Base-by-base conservation (phyloP, 2,888 invertebrate genomes). In the Celastrina argiolus region DNA sequence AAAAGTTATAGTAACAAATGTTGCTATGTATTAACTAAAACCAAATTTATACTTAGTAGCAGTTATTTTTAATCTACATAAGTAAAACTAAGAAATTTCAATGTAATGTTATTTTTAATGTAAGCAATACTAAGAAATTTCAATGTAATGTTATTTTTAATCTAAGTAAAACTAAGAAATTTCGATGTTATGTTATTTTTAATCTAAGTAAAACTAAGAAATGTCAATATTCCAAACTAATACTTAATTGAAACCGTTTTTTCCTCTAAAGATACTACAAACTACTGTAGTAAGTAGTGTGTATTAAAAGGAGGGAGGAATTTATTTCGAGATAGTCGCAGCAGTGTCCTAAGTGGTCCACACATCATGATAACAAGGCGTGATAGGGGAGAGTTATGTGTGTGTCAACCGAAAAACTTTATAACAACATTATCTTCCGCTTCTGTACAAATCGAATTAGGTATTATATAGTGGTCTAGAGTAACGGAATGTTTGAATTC, bases 301-400 rank as follows among this genome's bases (percentile, higher is more conserved):
- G 51, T 51, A 51, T 22, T 12, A 51, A 51, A 51, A 51, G 51
- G 22, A 51, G 26, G 51, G 12, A 3, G 26, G 51, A 51, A 51
- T 51, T 51, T 22, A 51, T 51, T 26, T 51, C 22, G 51, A 51
- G 51, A 51, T 51, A 51, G 51, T 51, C 51, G 69, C 67, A 69
- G 63, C 63, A 64, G 67, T 67, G 63, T 63, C 68, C 67, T 64
- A 58, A 69, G 68, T 68, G 71, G 65, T 67, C 68, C 36, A 71
- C 69, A 69, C 67, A 71, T 71, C 69, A 71, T 69, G 69, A 69
- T 71, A 71, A 71, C 68, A 69, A 66, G 67, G 59, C 16, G 18
- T 36, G 65, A 66, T 68, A 66, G 56, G 42, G 65, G n/a, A 66
- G 45, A 69, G 58, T 68, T 67, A 68, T 69, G 68, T 64, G 63